Base-by-base conservation (phyloP, 2,113 vertebrate genomes). In the Carassius carassius region DNA sequence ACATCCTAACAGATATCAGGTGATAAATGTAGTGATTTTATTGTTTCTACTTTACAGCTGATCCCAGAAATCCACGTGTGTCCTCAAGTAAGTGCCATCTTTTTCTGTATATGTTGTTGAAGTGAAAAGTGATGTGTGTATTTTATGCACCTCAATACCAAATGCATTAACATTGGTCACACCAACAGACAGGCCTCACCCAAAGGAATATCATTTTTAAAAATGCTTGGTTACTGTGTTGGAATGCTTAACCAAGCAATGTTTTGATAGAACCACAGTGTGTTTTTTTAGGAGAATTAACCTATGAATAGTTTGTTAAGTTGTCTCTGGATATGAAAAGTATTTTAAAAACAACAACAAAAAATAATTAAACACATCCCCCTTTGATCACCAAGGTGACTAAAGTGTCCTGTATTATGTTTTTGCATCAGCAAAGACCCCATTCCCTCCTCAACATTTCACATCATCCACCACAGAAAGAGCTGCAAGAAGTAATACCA, bases 381-480 rank as follows among this genome's bases (percentile, higher is more conserved):
- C 49, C 47, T 54, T 4, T 9, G 9, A 9, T 9, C 41, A 56
- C 17, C 9, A 21, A 77, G 17, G 47, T 56, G 54, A 16, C 12
- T 41, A 9, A 60, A 37, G 13, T 62, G 32, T 78, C 56, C 10
- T 9, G 2, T 41, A 16, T 62, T 23, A 23, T 37, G 3, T 37
- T 4, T 78, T 41, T 16, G 12, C 21, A 9, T 35, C 7, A 23
- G 35, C 32, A 41, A 56, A 78, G 12, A 10, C 32, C 25, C 75
- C 1, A 13, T 58, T 0, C 1, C 0, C 29, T 77, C 23, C 13
- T 21, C 12, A 49, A 23, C 44, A 25, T 1, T 77, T 56, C 6
- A 62, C 76, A 62, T 41, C 56, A 62, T 44, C 32, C 32, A 78
- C 54, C 37, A 74, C 70, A 74, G 41, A 47, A 78, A 41, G 7